phyloP scores from a whole-genome alignment of 2,113 vertebrate genomes.

The Archocentrus centrarchus region DNA sequence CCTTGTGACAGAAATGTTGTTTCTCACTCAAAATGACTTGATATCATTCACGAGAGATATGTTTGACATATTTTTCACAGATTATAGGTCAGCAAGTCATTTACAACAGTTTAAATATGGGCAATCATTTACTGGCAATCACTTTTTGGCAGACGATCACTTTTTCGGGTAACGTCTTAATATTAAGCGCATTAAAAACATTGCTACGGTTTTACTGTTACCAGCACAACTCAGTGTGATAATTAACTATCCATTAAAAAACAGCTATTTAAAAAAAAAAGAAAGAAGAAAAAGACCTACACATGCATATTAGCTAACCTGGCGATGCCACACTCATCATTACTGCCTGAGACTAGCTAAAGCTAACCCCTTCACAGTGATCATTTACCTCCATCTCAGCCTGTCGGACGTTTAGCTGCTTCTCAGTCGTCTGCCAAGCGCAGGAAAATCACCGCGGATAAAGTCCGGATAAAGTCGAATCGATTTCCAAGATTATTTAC shows the following conservation, averaged over 20 bases:
- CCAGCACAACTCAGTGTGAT: background rate
- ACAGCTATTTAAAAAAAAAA: background rate
- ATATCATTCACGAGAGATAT: too few species aligned
- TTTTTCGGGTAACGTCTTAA: background rate
- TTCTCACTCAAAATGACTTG: too few species aligned
- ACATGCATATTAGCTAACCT: background rate
- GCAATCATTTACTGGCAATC: too few species aligned
- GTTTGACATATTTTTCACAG: too few species aligned
- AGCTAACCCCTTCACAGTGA: slow-evolving; percentile 50
- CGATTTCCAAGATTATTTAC: background rate
- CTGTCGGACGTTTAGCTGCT: slow-evolving; percentile 13
- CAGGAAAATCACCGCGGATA: background rate
- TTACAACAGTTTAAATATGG: too few species aligned
- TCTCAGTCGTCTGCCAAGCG: slow-evolving; percentile 18
- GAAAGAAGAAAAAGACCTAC: background rate
- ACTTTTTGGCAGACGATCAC: too few species aligned
- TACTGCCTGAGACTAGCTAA: slow-evolving; percentile 35
- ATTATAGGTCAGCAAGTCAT: too few species aligned
- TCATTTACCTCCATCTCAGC: slow-evolving; percentile 77
- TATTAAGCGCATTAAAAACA: background rate
- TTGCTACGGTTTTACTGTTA: background rate
- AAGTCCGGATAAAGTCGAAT: background rate
- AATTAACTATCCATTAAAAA: background rate
- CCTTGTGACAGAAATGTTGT: too few species aligned
- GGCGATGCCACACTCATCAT: background rate